Conservation (phyloP, 1,140 invertebrate species). For the Drosophila leontia region DNA sequence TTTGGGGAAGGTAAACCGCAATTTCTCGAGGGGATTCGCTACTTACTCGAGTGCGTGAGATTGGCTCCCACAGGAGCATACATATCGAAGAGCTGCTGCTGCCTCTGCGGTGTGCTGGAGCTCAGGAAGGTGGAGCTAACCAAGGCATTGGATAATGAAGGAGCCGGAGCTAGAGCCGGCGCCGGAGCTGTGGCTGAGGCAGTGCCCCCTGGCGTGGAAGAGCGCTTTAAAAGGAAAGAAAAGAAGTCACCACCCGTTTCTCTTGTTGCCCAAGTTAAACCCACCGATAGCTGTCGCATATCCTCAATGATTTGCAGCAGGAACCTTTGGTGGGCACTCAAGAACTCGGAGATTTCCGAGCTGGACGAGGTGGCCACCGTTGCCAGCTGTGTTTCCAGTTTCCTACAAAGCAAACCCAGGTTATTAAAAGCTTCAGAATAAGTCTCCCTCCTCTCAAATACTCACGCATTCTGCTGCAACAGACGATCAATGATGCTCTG, state of each 20-base stretch:
- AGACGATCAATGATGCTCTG: conserved; percentile 79
- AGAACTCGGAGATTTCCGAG: conserved; percentile 67
- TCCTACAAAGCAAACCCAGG: conserved; percentile 31
- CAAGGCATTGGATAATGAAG: conserved; percentile 29
- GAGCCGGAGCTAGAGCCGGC: background rate
- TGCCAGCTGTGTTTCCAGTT: conserved; percentile 71
- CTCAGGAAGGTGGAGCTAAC: conserved; percentile 66
- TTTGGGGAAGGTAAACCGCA: background rate
- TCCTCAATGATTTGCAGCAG: conserved; percentile 78
- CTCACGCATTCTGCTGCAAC: conserved; percentile 72
- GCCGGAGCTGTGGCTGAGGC: no score
- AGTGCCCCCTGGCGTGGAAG: background rate
- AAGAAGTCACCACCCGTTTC: background rate
- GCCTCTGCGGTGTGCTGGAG: conserved; percentile 64
- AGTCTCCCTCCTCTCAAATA: background rate
- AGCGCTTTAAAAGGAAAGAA: background rate
- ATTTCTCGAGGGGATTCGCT: background rate
- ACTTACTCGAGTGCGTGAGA: conserved; percentile 78
- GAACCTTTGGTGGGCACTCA: conserved; percentile 75
- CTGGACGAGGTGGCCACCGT: conserved; percentile 55
- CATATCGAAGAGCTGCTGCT: conserved; percentile 50
- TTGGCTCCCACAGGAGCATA: conserved; percentile 68
- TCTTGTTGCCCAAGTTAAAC: fast-evolving
- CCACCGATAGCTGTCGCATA: conserved; percentile 80
- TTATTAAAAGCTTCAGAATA: background rate